phyloP scores from a whole-genome alignment of 2,113 vertebrate genomes.

The Malurus alboscapulatus region DNA sequence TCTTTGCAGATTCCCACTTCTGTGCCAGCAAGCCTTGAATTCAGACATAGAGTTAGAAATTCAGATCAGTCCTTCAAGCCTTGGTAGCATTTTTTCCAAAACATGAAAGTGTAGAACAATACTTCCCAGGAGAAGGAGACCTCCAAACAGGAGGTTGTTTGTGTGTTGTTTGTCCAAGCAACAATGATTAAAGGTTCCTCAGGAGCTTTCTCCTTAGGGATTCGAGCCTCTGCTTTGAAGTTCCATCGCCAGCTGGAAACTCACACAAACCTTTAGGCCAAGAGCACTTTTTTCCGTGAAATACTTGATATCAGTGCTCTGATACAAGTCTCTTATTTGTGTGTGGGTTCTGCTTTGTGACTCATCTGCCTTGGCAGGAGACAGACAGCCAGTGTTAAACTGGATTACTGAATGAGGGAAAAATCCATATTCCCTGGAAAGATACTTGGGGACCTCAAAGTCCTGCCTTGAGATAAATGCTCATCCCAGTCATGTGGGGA shows the following conservation, averaged over 20 bases:
- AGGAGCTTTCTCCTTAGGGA: not conserved
- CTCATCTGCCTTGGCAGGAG: not conserved
- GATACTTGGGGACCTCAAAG: not conserved
- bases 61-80: not conserved
- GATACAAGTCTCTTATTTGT: not conserved
- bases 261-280: not conserved
- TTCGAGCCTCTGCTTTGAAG: slow-evolving; percentile 22
- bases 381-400: not conserved
- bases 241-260: slow-evolving; percentile 28
- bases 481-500: not conserved
- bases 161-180: slow-evolving; percentile 3
- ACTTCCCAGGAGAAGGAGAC: not conserved
- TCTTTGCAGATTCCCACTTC: not conserved
- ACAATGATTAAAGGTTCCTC: slow-evolving; percentile 13
- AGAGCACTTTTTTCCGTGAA: not conserved
- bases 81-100: not conserved
- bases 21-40: not conserved
- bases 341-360: not conserved
- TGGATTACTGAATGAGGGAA: not conserved
- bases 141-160: not conserved
- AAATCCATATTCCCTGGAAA: not conserved
- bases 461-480: not conserved
- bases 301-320: not conserved
- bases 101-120: not conserved
- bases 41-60: not conserved